These are phyloP conservation scores for Drosophila sp. DNA, from an alignment of 1,140 invertebrate species.

Conservation along the genomic window DNA sequence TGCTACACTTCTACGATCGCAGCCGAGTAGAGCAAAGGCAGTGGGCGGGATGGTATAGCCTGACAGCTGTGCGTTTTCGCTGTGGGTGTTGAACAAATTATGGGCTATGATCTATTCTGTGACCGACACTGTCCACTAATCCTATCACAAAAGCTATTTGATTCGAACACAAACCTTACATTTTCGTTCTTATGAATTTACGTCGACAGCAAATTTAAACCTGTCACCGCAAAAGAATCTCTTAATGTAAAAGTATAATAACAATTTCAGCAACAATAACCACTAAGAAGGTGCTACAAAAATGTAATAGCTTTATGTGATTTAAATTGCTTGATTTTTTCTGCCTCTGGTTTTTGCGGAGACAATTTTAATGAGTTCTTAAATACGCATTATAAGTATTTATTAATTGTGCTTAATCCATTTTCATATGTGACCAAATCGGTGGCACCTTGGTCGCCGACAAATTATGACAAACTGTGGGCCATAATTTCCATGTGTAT, in stretches of 20 bases:
- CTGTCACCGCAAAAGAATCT: slow-evolving; percentile 12
- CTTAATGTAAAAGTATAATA: slow-evolving; percentile 13
- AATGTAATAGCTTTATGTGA: slow-evolving; percentile 19
- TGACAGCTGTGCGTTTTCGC: slow-evolving; percentile 39
- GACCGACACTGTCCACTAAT: slow-evolving; percentile 2
- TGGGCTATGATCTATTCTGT: slow-evolving; percentile 1
- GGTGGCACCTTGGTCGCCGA: slow-evolving; percentile 31
- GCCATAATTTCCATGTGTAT: slow-evolving; percentile 45
- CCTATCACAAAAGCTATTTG: slow-evolving; percentile 8
- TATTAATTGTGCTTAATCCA: slow-evolving; percentile 52
- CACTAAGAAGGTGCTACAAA: slow-evolving; percentile 7
- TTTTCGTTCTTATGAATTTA: not conserved
- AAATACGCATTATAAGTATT: slow-evolving; percentile 38
- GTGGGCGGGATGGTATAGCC: slow-evolving; percentile 15
- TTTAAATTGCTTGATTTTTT: slow-evolving; percentile 30
- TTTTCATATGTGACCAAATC: slow-evolving; percentile 43
- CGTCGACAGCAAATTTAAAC: not conserved
- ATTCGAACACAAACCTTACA: slow-evolving; percentile 1
- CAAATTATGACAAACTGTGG: slow-evolving; percentile 68
- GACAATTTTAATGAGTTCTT: slow-evolving; percentile 50
- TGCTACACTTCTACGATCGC: slow-evolving; percentile 46
- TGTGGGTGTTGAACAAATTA: slow-evolving; percentile 45
- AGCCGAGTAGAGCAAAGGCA: slow-evolving; percentile 10
- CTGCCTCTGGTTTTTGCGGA: not conserved
- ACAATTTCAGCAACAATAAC: slow-evolving; percentile 1